These are phyloP conservation scores for Kryptolebias ocellatus DNA, from an alignment of 2,797 vertebrate species.

Conservation along the genomic window DNA sequence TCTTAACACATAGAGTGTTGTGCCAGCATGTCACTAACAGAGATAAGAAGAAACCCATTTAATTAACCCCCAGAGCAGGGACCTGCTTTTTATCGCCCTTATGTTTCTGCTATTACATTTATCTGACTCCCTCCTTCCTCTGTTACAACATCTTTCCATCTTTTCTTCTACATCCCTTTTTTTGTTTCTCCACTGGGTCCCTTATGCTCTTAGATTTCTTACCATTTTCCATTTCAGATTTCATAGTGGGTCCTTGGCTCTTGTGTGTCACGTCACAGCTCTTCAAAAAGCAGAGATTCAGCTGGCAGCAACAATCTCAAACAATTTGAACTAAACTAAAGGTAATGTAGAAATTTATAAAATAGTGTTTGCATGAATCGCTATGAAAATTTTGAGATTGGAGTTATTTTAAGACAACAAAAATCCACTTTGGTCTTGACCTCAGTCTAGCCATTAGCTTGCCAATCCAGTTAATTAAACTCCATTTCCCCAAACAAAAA, in stretches of 20 bases:
- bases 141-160: slow-evolving; percentile 33
- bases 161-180: slow-evolving; percentile 28
- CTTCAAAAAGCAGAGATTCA: slow-evolving; percentile 26
- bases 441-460: no score
- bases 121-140: slow-evolving; percentile 43
- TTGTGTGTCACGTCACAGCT: slow-evolving; percentile 24
- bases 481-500: no score
- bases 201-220: slow-evolving; percentile 63
- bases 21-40: slow-evolving; percentile 60
- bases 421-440: no score
- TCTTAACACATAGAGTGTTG: slow-evolving; percentile 36
- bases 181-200: slow-evolving; percentile 50
- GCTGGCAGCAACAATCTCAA: slow-evolving; percentile 34
- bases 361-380: no score
- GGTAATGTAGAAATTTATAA: no score
- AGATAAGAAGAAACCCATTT: slow-evolving; percentile 71
- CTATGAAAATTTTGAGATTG: no score
- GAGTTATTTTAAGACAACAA: no score
- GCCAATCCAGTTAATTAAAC: no score
- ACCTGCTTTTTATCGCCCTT: slow-evolving; percentile 58
- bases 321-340: slow-evolving; percentile 10
- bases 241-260: slow-evolving; percentile 31
- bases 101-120: slow-evolving; percentile 43
- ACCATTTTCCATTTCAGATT: slow-evolving; percentile 60
- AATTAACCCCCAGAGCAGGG: slow-evolving; percentile 75